These are phyloP conservation scores for Oreochromis niloticus DNA, from an alignment of 2,113 vertebrate species.

Conservation along the genomic window DNA sequence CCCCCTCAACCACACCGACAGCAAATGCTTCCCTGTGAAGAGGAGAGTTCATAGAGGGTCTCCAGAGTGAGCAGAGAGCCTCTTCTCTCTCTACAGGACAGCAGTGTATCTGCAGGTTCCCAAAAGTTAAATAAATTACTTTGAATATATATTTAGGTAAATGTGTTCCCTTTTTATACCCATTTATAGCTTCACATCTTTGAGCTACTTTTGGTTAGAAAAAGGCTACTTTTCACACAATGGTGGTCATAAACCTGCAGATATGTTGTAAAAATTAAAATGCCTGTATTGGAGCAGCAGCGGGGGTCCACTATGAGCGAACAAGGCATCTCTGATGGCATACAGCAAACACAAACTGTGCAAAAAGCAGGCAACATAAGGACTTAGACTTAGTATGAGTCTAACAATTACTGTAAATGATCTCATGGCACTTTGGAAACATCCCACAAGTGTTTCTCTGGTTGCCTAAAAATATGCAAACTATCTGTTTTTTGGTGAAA, in stretches of 20 bases:
- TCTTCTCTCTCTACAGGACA: slow-evolving; percentile 61
- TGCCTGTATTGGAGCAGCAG: slow-evolving; percentile 21
- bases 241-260: background rate
- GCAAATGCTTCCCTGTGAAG: slow-evolving; percentile 26
- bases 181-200: background rate
- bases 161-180: background rate
- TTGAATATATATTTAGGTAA: background rate
- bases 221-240: background rate
- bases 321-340: slow-evolving; percentile 75
- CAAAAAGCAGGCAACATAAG: background rate
- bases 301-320: slow-evolving; percentile 54
- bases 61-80: background rate
- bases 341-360: background rate
- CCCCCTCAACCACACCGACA: slow-evolving; percentile 73
- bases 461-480: background rate
- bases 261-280: background rate
- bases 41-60: slow-evolving; percentile 9
- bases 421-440: background rate
- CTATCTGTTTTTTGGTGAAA: background rate
- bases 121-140: background rate
- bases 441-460: background rate
- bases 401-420: background rate
- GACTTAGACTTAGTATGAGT: background rate
- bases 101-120: background rate
- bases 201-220: background rate